These are phyloP conservation scores for Leptopilina myrica DNA, from an alignment of 2,888 invertebrate species.

Conservation along the genomic window DNA sequence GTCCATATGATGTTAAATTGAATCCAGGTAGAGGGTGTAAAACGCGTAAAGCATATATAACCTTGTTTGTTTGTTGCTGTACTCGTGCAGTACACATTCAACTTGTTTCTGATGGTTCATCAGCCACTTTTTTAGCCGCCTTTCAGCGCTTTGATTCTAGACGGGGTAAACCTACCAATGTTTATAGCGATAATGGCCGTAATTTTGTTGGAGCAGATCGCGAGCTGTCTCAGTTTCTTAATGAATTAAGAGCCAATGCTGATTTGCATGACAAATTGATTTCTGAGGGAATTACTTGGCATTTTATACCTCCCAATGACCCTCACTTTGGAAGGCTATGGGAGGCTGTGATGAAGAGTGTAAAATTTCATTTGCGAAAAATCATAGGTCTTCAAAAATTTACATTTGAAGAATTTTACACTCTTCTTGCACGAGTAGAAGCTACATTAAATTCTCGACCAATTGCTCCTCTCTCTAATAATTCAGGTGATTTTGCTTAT, in stretches of 20 bases:
- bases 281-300: too few relatives aligned
- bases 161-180: not conserved
- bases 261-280: too few relatives aligned
- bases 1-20: not conserved
- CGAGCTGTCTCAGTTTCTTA: too few relatives aligned
- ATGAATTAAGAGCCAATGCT: too few relatives aligned
- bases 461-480: not conserved
- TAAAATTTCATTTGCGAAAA: not conserved
- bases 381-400: not conserved
- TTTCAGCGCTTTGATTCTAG: not conserved
- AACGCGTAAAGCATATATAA: not conserved
- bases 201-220: too few relatives aligned
- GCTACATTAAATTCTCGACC: not conserved
- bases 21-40: not conserved
- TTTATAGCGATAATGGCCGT: constrained; percentile 4
- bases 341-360: not conserved
- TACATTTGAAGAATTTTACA: not conserved
- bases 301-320: too few relatives aligned
- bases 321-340: not conserved
- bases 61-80: not conserved
- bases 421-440: not conserved
- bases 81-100: not conserved
- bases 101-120: not conserved
- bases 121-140: not conserved
- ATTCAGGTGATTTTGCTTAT: not conserved